Percentiles rank a stretch among this genome's conserved stretches.
Conservation (phyloP, 1,140 invertebrate genomes). For the Physella acuta region DNA sequence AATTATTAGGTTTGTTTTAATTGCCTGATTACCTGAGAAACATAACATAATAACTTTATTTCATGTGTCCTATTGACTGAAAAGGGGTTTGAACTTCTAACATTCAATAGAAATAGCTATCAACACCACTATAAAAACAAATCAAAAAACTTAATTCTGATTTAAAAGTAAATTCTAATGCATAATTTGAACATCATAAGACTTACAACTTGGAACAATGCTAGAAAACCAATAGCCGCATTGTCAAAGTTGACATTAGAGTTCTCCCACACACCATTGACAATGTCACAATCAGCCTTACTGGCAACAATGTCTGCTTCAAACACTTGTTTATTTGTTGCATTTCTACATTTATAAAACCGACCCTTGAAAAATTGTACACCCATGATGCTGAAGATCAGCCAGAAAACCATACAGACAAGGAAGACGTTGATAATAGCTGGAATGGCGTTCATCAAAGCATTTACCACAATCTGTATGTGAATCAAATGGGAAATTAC, state of each 20-base stretch:
- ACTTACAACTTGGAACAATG: slow-evolving; percentile 89
- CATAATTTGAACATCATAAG: no score
- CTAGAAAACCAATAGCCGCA: slow-evolving; percentile 92
- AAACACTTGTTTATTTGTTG: slow-evolving; percentile 55
- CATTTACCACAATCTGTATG: slow-evolving; percentile 87
- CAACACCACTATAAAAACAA: no score
- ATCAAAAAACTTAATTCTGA: no score
- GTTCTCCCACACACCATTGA: slow-evolving; percentile 84
- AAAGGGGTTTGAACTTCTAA: no score
- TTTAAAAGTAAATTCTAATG: no score
- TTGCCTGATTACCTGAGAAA: no score
- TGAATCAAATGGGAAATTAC: neutral
- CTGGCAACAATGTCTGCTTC: slow-evolving; percentile 35
- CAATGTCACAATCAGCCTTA: slow-evolving; percentile 39
- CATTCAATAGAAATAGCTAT: no score
- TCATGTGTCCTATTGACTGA: no score
- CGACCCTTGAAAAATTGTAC: slow-evolving; percentile 87
- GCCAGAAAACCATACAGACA: slow-evolving; percentile 88
- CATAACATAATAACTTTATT: no score
- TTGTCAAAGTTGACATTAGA: slow-evolving; percentile 98
- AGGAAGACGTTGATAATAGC: slow-evolving; percentile 92
- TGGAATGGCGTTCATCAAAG: slow-evolving; percentile 90
- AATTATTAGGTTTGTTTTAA: no score
- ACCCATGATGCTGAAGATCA: slow-evolving; percentile 91
- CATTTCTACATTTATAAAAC: slow-evolving; percentile 89